These are phyloP conservation scores for Actinia tenebrosa DNA, from an alignment of 64 coral and sea anemone genomes.

Conservation along the genomic window DNA sequence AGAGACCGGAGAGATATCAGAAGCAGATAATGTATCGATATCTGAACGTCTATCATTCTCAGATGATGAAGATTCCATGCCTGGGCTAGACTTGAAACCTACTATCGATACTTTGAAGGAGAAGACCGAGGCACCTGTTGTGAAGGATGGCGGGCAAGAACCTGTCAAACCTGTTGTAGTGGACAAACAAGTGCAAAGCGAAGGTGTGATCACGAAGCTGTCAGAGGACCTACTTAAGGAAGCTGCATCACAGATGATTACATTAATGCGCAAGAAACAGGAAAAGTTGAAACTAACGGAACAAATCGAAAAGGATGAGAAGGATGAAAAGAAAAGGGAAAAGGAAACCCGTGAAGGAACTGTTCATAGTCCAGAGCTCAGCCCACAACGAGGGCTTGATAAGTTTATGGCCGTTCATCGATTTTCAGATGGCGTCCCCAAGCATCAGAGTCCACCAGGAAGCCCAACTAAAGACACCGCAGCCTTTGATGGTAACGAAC, in stretches of 20 bases:
- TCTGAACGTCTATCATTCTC: constrained; percentile 50
- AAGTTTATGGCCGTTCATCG: constrained; percentile 75
- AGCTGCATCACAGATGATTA: constrained; percentile 80
- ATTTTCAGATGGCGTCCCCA: constrained; percentile 48
- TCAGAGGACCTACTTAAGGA: constrained; percentile 73
- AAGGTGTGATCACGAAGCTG: constrained; percentile 42
- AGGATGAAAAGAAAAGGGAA: not conserved
- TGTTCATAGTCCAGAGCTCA: constrained; percentile 24
- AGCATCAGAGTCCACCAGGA: constrained; percentile 64
- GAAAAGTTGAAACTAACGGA: constrained; percentile 8
- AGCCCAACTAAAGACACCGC: constrained; percentile 58
- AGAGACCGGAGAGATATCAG: constrained; percentile 11
- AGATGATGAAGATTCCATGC: constrained; percentile 34
- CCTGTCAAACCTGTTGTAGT: not conserved
- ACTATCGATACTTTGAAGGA: not conserved
- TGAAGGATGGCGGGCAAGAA: not conserved
- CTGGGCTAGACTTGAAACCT: constrained; percentile 35
- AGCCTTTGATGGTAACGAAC: constrained; percentile 62
- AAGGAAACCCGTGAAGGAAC: not conserved
- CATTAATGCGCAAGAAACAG: constrained; percentile 44
- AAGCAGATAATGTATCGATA: constrained; percentile 58
- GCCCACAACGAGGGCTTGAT: constrained; percentile 41
- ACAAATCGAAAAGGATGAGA: constrained; percentile 7
- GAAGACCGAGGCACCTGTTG: not conserved
- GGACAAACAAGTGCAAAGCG: not conserved